Conservation (phyloP, 2,888 invertebrate genomes). For the Cerastoderma edule region DNA sequence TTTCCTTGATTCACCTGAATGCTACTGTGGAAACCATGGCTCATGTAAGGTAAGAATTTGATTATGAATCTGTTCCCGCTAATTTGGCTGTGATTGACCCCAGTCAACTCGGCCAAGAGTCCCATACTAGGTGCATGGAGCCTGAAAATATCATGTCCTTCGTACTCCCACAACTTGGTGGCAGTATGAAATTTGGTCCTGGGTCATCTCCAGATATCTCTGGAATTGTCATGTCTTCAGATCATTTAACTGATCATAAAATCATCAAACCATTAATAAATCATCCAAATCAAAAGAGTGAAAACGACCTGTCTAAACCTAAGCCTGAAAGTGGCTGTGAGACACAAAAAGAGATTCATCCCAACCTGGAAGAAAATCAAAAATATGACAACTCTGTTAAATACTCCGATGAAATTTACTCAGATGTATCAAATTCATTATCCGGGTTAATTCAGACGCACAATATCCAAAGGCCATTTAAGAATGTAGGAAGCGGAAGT, state of each 20-base stretch:
- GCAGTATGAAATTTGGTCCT: slow-evolving; percentile 50
- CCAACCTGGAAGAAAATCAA: too few species aligned
- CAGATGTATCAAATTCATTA: slow-evolving; percentile 12
- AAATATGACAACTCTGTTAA: background rate
- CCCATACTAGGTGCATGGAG: slow-evolving; percentile 36
- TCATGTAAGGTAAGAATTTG: slow-evolving; percentile 75
- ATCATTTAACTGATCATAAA: too few species aligned
- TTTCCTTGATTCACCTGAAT: too few species aligned
- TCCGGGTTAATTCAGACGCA: slow-evolving; percentile 1
- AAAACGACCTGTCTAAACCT: too few species aligned
- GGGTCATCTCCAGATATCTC: slow-evolving; percentile 31
- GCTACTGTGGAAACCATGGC: slow-evolving; percentile 63
- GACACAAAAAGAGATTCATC: too few species aligned
- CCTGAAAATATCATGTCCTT: slow-evolving; percentile 44
- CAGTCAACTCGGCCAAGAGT: too few species aligned
- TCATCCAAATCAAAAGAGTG: too few species aligned
- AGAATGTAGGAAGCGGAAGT: background rate
- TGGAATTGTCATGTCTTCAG: too few species aligned
- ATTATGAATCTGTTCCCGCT: slow-evolving; percentile 28
- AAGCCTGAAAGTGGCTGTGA: too few species aligned
- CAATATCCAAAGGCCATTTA: background rate
- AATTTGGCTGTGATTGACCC: background rate
- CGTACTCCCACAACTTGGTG: slow-evolving; percentile 26
- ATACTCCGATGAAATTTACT: slow-evolving; percentile 2
- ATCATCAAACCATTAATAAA: too few species aligned